phyloP scores from a whole-genome alignment of 2,113 vertebrate genomes.

The Thamnophis sirtalis region DNA sequence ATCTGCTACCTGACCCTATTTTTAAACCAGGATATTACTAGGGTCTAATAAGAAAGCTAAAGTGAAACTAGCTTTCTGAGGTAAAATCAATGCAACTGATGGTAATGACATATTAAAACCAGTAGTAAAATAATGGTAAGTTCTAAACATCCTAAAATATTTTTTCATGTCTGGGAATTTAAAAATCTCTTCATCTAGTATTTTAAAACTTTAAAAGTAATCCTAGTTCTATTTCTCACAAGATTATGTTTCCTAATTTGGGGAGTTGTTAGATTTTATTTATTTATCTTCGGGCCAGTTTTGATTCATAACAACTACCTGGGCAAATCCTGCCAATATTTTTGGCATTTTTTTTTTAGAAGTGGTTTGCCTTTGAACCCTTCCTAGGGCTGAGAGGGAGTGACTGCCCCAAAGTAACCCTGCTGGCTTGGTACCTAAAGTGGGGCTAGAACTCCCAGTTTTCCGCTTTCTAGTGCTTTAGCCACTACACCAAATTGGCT shows the following conservation, averaged over 20 bases:
- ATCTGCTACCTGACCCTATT: background rate
- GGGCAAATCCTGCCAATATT: background rate
- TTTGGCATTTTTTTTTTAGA: background rate
- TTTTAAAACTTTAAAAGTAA: background rate
- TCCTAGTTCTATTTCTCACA: background rate
- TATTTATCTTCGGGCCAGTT: background rate
- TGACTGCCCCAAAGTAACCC: background rate
- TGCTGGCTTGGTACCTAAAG: background rate
- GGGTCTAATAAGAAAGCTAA: background rate
- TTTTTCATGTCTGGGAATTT: background rate
- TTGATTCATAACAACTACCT: background rate
- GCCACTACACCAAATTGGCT: background rate
- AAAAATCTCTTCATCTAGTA: background rate
- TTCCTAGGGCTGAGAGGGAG: background rate
- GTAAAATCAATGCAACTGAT: background rate
- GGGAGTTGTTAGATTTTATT: background rate
- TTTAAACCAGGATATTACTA: background rate
- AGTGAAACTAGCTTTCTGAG: background rate
- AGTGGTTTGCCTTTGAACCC: background rate
- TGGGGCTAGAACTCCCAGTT: background rate
- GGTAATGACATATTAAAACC: background rate
- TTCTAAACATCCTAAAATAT: background rate
- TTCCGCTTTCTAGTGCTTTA: background rate
- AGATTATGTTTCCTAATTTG: background rate
- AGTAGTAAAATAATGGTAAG: background rate